phyloP scores from a whole-genome alignment of 2,113 vertebrate species.

The Syngnathus typhle region DNA sequence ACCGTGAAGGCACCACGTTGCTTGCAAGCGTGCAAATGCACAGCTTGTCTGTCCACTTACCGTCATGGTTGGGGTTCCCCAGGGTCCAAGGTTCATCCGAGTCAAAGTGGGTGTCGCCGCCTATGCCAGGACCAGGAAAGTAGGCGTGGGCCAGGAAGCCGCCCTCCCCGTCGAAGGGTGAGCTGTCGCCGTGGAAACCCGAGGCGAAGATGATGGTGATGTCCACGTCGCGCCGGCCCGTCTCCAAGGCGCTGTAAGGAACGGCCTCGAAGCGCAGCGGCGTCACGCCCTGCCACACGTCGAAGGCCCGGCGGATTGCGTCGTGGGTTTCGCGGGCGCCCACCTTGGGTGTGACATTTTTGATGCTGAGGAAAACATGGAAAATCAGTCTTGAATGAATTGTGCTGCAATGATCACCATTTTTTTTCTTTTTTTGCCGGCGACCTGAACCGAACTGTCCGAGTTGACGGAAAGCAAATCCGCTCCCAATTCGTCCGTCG shows the following conservation, averaged over 20 bases:
- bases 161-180: conserved; percentile 96
- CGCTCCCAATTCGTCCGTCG: neutral
- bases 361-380: conserved; percentile 76
- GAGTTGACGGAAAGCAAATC: neutral
- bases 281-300: conserved; percentile 99
- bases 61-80: conserved; percentile 94
- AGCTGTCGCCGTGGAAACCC: conserved; percentile 98
- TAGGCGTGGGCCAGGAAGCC: conserved; percentile 97
- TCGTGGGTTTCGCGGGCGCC: conserved; percentile 88
- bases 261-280: conserved; percentile 96
- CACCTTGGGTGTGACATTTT: conserved; percentile 98
- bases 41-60: conserved; percentile 66
- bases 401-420: neutral
- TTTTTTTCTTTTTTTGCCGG: too few species aligned
- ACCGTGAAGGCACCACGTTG: too few species aligned
- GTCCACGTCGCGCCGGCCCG: conserved; percentile 92
- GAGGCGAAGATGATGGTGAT: conserved; percentile 99
- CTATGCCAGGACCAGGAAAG: conserved; percentile 96
- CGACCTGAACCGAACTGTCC: neutral
- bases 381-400: neutral
- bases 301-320: conserved; percentile 93
- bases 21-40: too few species aligned
- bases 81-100: conserved; percentile 97
- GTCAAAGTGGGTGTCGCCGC: conserved; percentile 97
- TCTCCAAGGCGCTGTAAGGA: conserved; percentile 93